Percentiles rank a stretch among this genome's conserved stretches.
These are phyloP conservation scores for Thunnus maccoyii DNA, from an alignment of 2,113 vertebrate genomes.

Conservation along the genomic window DNA sequence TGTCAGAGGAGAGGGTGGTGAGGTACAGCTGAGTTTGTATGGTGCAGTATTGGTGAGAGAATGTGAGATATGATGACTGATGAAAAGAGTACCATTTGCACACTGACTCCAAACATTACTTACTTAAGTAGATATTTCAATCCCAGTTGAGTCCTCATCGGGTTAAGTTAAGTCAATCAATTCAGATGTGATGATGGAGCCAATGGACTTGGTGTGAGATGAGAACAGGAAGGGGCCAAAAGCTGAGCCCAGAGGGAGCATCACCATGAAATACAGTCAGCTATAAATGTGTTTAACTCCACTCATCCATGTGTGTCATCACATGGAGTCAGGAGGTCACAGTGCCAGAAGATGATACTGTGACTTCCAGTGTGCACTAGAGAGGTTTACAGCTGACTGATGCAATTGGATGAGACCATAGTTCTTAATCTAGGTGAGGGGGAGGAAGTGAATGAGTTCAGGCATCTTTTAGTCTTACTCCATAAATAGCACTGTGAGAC, in stretches of 20 bases:
- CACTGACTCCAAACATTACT: no score
- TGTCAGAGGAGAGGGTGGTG: neutral
- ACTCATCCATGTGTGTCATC: neutral
- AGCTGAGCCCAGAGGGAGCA: neutral
- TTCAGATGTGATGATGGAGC: neutral
- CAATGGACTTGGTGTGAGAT: neutral
- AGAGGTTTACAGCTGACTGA: slow-evolving; percentile 3
- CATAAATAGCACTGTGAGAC: neutral
- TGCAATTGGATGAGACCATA: no score
- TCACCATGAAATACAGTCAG: slow-evolving; percentile 7
- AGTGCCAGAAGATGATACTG: neutral
- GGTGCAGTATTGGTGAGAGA: neutral
- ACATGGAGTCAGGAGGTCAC: neutral
- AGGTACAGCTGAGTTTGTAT: neutral
- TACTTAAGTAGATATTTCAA: no score
- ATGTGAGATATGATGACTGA: neutral
- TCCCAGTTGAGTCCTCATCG: no score
- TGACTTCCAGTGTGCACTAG: neutral
- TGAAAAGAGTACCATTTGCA: no score
- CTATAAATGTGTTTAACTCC: neutral
- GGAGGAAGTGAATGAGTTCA: neutral
- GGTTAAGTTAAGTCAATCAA: no score
- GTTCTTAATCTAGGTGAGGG: neutral
- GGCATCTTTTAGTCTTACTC: slow-evolving; percentile 1
- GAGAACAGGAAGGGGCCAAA: neutral